Evolutionary conservation across 2,797 vertebrate genomes (phyloP).

Genomic region (Coluber constrictor): DNA sequence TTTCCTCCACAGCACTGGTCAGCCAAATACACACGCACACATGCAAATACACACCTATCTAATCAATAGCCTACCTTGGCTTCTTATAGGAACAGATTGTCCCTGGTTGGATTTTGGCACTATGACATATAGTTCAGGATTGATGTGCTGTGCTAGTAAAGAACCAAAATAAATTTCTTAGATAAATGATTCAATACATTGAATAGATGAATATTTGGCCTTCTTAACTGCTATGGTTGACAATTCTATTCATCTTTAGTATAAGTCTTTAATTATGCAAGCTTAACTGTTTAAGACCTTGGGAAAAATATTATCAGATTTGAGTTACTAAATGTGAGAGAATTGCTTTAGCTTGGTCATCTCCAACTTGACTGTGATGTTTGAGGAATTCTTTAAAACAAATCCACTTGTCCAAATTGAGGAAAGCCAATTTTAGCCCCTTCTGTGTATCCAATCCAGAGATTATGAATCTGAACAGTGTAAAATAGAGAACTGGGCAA

Average conservation of each 20-base stretch:
- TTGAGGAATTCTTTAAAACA: not conserved
- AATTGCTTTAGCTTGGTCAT: not conserved
- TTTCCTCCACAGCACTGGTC: not conserved
- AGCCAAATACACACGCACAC: not conserved
- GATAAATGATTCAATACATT: not conserved
- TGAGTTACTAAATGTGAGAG: constrained; percentile 16
- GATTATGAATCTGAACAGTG: constrained; percentile 25
- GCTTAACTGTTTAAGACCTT: constrained; percentile 35
- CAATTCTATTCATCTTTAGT: not conserved
- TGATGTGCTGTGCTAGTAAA: not conserved
- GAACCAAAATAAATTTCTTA: not conserved
- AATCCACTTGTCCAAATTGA: not conserved
- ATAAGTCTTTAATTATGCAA: constrained; percentile 26
- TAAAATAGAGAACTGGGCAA: not conserved
- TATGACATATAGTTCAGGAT: not conserved
- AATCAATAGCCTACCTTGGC: not conserved
- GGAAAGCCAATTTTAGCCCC: constrained; percentile 30
- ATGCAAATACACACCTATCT: not conserved
- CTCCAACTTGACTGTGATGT: not conserved
- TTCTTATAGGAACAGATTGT: not conserved
- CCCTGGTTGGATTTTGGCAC: not conserved
- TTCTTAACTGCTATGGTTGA: not conserved
- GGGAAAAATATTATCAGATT: constrained; percentile 38
- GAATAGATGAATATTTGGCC: not conserved
- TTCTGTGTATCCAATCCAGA: constrained; percentile 41